Conservation (phyloP, 2,797 vertebrate genomes). For the Gobionotothen gibberifrons region DNA sequence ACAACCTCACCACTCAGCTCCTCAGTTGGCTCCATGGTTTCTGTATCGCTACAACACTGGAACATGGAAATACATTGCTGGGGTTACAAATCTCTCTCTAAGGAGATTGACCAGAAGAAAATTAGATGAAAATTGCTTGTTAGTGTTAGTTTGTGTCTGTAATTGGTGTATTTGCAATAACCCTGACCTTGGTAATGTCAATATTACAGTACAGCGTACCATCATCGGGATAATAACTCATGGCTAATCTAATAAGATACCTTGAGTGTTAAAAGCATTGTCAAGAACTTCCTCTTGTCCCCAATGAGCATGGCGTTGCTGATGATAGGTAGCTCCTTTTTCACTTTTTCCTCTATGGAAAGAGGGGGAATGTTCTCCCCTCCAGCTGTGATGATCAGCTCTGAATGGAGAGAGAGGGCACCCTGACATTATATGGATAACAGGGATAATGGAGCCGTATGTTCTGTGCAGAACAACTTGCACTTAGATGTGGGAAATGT, state of each 20-base stretch:
- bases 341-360: slow-evolving; percentile 89
- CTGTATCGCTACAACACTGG: slow-evolving; percentile 84
- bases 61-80: slow-evolving; percentile 5
- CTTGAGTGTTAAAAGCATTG: slow-evolving; percentile 90
- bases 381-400: slow-evolving; percentile 90
- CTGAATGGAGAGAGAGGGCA: slow-evolving; percentile 68
- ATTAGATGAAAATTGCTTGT: not conserved
- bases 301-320: slow-evolving; percentile 90
- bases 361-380: slow-evolving; percentile 89
- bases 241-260: slow-evolving; percentile 58
- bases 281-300: slow-evolving; percentile 89
- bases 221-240: not conserved
- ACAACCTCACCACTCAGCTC: slow-evolving; percentile 84
- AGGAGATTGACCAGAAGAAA: not conserved
- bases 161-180: not conserved
- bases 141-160: not conserved
- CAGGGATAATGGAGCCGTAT: not conserved
- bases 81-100: not conserved
- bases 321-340: slow-evolving; percentile 86
- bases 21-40: slow-evolving; percentile 88
- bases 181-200: not conserved
- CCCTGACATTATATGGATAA: slow-evolving; percentile 35
- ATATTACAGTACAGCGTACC: not conserved
- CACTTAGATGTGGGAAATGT: slow-evolving; percentile 5
- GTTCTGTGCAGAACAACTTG: slow-evolving; percentile 5